Evolutionary conservation across 1,140 invertebrate species (phyloP).

Genomic region (Drosophila novamexicana): DNA sequence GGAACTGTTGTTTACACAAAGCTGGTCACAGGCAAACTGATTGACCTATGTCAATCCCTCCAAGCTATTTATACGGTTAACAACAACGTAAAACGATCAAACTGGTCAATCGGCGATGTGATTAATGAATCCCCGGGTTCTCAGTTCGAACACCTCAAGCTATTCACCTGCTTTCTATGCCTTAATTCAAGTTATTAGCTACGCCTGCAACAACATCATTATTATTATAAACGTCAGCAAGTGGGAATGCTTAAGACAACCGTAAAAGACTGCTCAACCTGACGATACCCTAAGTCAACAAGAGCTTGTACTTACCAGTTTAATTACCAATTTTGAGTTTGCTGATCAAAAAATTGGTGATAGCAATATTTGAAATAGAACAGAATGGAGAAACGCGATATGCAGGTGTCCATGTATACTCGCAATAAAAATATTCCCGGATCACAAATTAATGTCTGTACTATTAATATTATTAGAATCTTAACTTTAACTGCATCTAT

Average conservation of each 20-base stretch:
- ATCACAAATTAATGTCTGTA: too few relatives aligned
- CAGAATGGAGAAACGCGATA: too few relatives aligned
- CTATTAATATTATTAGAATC: too few relatives aligned
- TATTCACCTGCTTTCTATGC: slow-evolving; percentile 59
- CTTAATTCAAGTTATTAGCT: slow-evolving; percentile 57
- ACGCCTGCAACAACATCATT: slow-evolving; percentile 11
- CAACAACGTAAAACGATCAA: slow-evolving; percentile 1
- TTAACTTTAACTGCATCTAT: too few relatives aligned
- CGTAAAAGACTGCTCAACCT: not conserved
- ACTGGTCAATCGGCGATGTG: not conserved
- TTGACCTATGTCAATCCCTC: slow-evolving; percentile 12
- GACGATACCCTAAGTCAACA: not conserved
- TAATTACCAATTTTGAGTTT: too few relatives aligned
- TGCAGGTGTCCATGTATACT: too few relatives aligned
- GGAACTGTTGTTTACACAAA: slow-evolving; percentile 25
- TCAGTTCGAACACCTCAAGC: slow-evolving; percentile 7
- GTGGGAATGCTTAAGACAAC: not conserved
- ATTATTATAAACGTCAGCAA: slow-evolving; percentile 14
- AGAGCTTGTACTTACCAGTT: too few relatives aligned
- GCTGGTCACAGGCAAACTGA: slow-evolving; percentile 58
- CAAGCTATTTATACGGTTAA: slow-evolving; percentile 28
- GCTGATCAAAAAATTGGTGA: too few relatives aligned
- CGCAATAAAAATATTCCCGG: too few relatives aligned
- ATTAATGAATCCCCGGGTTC: slow-evolving; percentile 37
- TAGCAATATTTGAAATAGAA: too few relatives aligned